Base-by-base conservation (phyloP, 2,888 invertebrate genomes). In the Pheosia gnoma region DNA sequence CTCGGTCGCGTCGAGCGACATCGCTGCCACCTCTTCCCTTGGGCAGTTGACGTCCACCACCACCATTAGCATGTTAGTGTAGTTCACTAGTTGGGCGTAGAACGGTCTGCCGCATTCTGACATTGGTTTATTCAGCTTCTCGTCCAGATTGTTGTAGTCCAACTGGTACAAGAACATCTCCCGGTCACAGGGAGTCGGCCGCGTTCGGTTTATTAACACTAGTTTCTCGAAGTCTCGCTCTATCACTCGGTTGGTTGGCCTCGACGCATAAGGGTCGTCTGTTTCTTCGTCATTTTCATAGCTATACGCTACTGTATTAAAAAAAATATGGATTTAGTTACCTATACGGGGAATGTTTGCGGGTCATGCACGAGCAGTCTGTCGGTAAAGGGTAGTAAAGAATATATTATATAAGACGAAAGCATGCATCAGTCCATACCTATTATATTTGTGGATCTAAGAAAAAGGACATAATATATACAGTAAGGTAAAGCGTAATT, bases 101-200 rank as follows among this genome's bases (percentile, higher is more conserved):
- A 96, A 97, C 37, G 96, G 96, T 79, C 96, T 80, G 5, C 86
- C 85, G 74, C 93, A 93, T 53, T 91, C 88, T 43, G 84, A 83
- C 51, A 89, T 65, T 0, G 88, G 91, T 58, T 88, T 88, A 87
- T 85, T 94, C 78, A 92, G 85, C 83, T 89, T 95, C 81, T 85
- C 94, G 78, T 90, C 94, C 82, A 88, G 87, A 63, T 88, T 91
- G 63, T 80, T 90, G 68, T 90, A 91, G 13, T 93, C 90, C 38
- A 95, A 80, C 78, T 95, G 91, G 81, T 95, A 95, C 3, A 95
- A 84, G 57, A 86, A 92, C 81, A 95, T 94, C 84, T 97, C 96
- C 83, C 97, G 95, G 85, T 98, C 98, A 84, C 98, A 98, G 5
- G 98, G 96, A 61, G 97, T 96, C 0, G 97, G 97, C 55, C 96